Base-by-base conservation (phyloP, 2,113 vertebrate genomes). In the Oenanthe melanoleuca region DNA sequence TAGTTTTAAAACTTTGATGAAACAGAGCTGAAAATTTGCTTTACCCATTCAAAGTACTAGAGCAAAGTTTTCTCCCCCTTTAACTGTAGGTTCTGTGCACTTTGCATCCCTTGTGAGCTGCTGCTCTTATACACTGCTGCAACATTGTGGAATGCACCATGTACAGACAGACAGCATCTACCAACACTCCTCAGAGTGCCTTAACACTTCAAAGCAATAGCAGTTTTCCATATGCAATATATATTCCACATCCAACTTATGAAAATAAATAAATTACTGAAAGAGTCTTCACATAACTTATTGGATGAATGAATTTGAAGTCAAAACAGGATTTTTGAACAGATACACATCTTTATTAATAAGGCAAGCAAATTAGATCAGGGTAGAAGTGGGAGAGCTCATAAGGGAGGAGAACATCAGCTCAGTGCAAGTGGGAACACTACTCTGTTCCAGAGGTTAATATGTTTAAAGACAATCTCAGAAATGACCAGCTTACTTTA, bases 111-210 rank as follows among this genome's bases (percentile, higher is more conserved):
- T 25, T 75, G 11, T 29, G 49, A 63, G n/a, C 24, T 34, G 5
- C 23, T 69, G 5, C n/a, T 88, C n/a, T 49, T n/a, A 14, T 5
- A 6, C 10, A 21, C 10, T 21, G 13, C 33, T 65, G 28, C 60
- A 70, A 3, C 8, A 38, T 59, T 45, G 69, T 20, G 28, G 25
- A 60, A 59, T 14, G 20, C 25, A 33, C 26, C 0, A 0, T 25
- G 24, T 11, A 44, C 24, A 78, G 37, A 44, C 26, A 65, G 23
- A n/a, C 16, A 71, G 18, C 9, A 10, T 40, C 40, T 37, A 71
- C 12, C 56, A 74, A 25, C 33, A 53, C 60, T 80, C 69, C 34
- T 60, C 26, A 16, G 42, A 40, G 33, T 33, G 28, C 38, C n/a
- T 37, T 53, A 49, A 52, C 14, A 8, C 14, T 57, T 88, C 25